These are phyloP conservation scores for Polia nebulosa DNA, from an alignment of 2,888 invertebrate species.

Conservation along the genomic window DNA sequence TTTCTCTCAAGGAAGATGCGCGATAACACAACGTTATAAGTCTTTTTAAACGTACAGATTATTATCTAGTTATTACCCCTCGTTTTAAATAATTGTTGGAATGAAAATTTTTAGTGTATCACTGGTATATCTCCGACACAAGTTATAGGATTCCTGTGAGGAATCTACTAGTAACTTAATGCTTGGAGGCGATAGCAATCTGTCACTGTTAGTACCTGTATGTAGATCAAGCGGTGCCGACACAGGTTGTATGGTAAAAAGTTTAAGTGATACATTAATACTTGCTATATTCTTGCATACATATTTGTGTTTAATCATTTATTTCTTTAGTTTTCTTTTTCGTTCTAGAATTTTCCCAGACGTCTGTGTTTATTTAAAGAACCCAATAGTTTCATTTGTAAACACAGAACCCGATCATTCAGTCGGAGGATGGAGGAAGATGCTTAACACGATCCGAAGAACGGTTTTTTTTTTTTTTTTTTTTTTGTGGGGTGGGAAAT, in stretches of 20 bases:
- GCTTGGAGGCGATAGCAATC: conserved; percentile 61
- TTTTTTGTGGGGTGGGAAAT: no score
- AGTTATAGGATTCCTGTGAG: conserved; percentile 42
- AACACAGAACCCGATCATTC: not conserved
- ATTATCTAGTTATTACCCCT: conserved; percentile 48
- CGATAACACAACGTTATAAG: conserved; percentile 32
- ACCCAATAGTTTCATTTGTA: not conserved
- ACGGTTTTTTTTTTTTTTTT: no score
- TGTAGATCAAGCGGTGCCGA: conserved; percentile 62
- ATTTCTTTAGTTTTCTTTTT: conserved; percentile 19
- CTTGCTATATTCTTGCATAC: conserved; percentile 36
- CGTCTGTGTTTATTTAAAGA: conserved; percentile 32
- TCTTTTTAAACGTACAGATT: conserved; percentile 48
- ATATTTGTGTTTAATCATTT: conserved; percentile 34
- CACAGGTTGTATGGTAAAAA: conserved; percentile 50
- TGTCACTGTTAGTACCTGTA: conserved; percentile 57
- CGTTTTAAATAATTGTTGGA: conserved; percentile 57
- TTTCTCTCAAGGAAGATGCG: conserved; percentile 32
- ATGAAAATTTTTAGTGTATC: conserved; percentile 56
- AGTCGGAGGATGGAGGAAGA: no score
- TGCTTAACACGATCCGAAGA: no score
- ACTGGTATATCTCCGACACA: conserved; percentile 55
- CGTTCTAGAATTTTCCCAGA: conserved; percentile 18
- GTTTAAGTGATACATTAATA: conserved; percentile 63
- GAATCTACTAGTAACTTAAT: conserved; percentile 61